Conservation (phyloP, 2,888 invertebrate genomes). For the Diloba caeruleocephala region DNA sequence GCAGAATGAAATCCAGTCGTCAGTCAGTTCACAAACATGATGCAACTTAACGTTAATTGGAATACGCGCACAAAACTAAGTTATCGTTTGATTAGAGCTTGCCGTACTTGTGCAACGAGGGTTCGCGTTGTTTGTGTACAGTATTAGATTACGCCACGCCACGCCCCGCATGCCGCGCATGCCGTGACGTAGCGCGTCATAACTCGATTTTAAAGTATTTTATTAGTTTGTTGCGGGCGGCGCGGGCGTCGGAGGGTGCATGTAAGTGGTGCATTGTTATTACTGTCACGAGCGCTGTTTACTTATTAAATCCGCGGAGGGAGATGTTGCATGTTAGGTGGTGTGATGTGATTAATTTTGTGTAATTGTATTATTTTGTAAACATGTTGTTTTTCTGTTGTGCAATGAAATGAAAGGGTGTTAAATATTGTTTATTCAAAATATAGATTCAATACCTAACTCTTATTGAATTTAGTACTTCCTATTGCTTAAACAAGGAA, state of each 20-base stretch:
- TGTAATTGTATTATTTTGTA: slow-evolving; percentile 1
- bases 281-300: slow-evolving; percentile 37
- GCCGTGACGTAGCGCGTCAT: slow-evolving; percentile 18
- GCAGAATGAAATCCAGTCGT: neutral
- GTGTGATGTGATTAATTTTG: slow-evolving; percentile 21
- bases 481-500: too few species aligned
- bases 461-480: too few species aligned
- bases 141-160: slow-evolving; percentile 74
- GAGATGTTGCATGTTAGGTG: slow-evolving; percentile 18
- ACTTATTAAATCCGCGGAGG: slow-evolving; percentile 18
- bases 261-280: slow-evolving; percentile 43
- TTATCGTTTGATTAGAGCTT: slow-evolving; percentile 29
- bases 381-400: neutral
- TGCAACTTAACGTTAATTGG: slow-evolving; percentile 2
- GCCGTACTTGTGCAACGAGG: slow-evolving; percentile 55
- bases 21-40: neutral
- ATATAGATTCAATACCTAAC: too few species aligned
- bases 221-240: slow-evolving; percentile 40
- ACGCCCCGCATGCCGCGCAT: slow-evolving; percentile 42
- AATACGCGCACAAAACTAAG: slow-evolving; percentile 8
- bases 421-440: too few species aligned
- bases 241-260: slow-evolving; percentile 18
- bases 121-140: slow-evolving; percentile 70
- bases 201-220: slow-evolving; percentile 48
- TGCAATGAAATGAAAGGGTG: too few species aligned